These are phyloP conservation scores for Leptinotarsa tumamoca DNA, from an alignment of 2,888 invertebrate species.

Conservation along the genomic window DNA sequence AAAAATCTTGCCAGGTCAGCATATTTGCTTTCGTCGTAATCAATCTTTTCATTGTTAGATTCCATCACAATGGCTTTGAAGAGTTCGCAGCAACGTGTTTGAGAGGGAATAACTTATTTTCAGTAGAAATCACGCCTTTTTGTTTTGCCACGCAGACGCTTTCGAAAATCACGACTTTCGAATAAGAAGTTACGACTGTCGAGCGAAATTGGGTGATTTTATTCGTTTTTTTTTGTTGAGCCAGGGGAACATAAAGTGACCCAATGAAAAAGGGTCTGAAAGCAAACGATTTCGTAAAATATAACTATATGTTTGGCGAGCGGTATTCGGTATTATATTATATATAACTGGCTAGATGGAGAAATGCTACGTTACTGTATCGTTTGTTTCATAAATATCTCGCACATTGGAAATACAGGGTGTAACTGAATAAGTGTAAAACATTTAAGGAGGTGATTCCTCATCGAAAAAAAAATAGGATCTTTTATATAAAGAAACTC, in stretches of 20 bases:
- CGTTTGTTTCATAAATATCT: no score
- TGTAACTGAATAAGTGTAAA: no score
- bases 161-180: background rate
- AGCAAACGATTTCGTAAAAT: background rate
- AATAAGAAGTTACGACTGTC: background rate
- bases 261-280: background rate
- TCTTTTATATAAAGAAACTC: no score
- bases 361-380: background rate
- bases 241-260: background rate
- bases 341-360: background rate
- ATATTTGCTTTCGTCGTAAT: conserved; percentile 31
- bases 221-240: background rate
- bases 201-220: background rate
- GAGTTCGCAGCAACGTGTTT: conserved; percentile 27
- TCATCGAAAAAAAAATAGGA: no score
- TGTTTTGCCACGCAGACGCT: conserved; percentile 3
- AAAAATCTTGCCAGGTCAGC: conserved; percentile 32
- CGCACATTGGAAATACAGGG: no score
- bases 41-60: conserved; percentile 35
- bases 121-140: conserved; percentile 5
- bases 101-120: conserved; percentile 11
- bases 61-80: conserved; percentile 20
- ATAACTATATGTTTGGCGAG: background rate
- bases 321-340: background rate
- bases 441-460: no score